Percentiles rank a stretch among this genome's conserved stretches.
These are phyloP conservation scores for Galeopterus variegatus DNA, from an alignment of 2,113 vertebrate genomes.

Conservation along the genomic window DNA sequence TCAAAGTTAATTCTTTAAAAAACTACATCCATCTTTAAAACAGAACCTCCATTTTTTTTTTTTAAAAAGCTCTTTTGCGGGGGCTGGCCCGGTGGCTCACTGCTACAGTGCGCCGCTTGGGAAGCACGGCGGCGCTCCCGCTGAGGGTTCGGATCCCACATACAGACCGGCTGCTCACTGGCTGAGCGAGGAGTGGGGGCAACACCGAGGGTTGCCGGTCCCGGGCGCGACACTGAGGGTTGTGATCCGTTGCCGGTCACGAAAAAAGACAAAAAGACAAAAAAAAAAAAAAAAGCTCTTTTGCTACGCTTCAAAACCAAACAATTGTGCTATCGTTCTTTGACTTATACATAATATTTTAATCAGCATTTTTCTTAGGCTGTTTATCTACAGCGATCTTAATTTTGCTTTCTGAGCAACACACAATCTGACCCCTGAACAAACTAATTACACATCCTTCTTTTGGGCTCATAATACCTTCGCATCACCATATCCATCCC, in stretches of 20 bases:
- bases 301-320: constrained; percentile 29
- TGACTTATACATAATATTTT: constrained; percentile 4
- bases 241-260: too few relatives aligned
- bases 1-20: constrained; percentile 29
- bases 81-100: too few relatives aligned
- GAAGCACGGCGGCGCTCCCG: too few relatives aligned
- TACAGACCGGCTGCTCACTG: too few relatives aligned
- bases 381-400: not conserved
- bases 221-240: too few relatives aligned
- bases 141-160: too few relatives aligned
- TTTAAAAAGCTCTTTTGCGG: too few relatives aligned
- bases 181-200: too few relatives aligned
- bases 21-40: not conserved
- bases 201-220: too few relatives aligned
- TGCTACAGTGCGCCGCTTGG: too few relatives aligned
- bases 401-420: not conserved
- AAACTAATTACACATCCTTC: not conserved
- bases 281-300: not conserved
- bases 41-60: not conserved
- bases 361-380: constrained; percentile 8
- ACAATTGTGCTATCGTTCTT: not conserved
- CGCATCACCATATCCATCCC: not conserved
- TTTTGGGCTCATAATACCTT: not conserved
- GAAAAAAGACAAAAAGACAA: too few relatives aligned
- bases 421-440: not conserved